Evolutionary conservation across 2,113 vertebrate genomes (phyloP), one percentile per base, ranked within the genome.

Genomic region (Rhea americana): DNA sequence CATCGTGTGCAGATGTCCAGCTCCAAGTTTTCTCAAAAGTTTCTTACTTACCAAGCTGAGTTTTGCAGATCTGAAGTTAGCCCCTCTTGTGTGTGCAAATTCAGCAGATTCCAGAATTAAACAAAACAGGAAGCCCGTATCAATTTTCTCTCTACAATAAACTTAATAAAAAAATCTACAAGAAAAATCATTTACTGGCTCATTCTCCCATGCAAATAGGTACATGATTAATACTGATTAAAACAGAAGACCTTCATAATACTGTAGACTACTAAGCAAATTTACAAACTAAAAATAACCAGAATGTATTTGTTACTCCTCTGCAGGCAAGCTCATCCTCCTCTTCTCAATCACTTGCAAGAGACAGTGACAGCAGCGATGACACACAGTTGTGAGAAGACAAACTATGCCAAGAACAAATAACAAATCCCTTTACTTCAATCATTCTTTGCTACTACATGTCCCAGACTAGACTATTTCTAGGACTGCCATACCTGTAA

Each of bases 361-460:
- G 26, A 77, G 91, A 93, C 3, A 41, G 32, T 2, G 74, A 93
- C 73, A 88, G 58, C 82, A 35, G 58, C 0, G 95, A 98, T 10
- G 97, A 98, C 51, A 98, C 97, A 2, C 70, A 63, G 78, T 50
- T 98, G 82, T 98, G 90, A 98, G 17, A 35, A 91, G 53, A 84
- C 59, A 32, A 76, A 75, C 80, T 72, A 37, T 2, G 4, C 39
- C 53, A 82, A 86, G 53, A 78, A 87, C 12, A 77, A 77, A 89
- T 48, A 58, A 73, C 26, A 63, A 84, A 73, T 56, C 21, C 32
- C 61, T 58, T 58, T 89, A 88, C 74, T 82, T 86, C 90, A 59
- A 82, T 70, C 67, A 47, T 8, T 70, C 81, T 77, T 62, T 81
- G 45, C 83, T 93, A 72, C 87, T 86, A 47, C 74, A 63, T 6